phyloP scores from a whole-genome alignment of 2,797 vertebrate genomes.

The Eidolon dupreanum region DNA sequence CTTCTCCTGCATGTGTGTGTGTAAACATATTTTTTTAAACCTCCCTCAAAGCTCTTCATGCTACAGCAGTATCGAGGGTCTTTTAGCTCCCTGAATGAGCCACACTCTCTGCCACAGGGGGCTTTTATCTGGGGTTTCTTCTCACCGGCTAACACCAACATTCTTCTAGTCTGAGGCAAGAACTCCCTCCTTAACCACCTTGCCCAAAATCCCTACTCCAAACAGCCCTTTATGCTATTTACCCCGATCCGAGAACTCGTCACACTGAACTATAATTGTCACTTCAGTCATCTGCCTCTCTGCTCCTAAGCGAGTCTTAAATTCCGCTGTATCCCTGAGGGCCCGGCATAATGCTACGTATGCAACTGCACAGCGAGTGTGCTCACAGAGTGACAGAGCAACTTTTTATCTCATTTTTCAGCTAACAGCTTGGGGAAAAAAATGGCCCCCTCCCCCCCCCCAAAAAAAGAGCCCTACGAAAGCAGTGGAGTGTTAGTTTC shows the following conservation, averaged over 20 bases:
- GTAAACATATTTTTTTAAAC: not conserved
- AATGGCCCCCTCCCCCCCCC: not conserved
- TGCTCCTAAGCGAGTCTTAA: not conserved
- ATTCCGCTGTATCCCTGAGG: not conserved
- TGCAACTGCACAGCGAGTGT: rapidly evolving
- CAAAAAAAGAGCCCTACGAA: not conserved
- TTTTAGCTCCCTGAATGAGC: not conserved
- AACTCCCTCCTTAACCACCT: not conserved
- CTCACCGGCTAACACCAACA: not conserved
- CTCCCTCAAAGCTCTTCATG: not conserved
- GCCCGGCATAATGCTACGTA: not conserved
- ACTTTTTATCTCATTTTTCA: not conserved
- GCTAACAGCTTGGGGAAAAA: not conserved
- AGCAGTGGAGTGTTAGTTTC: not conserved
- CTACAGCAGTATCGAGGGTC: not conserved
- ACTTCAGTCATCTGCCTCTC: not conserved
- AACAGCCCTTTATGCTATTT: not conserved
- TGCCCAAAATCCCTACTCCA: not conserved
- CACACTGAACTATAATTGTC: not conserved
- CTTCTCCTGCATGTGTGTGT: not conserved
- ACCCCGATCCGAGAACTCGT: not conserved
- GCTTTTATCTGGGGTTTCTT: not conserved
- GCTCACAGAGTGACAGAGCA: too few relatives aligned
- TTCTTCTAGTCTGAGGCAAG: not conserved
- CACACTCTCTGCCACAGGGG: not conserved